Conservation (phyloP, 2,888 invertebrate species). For the Oligia fasciuncula region DNA sequence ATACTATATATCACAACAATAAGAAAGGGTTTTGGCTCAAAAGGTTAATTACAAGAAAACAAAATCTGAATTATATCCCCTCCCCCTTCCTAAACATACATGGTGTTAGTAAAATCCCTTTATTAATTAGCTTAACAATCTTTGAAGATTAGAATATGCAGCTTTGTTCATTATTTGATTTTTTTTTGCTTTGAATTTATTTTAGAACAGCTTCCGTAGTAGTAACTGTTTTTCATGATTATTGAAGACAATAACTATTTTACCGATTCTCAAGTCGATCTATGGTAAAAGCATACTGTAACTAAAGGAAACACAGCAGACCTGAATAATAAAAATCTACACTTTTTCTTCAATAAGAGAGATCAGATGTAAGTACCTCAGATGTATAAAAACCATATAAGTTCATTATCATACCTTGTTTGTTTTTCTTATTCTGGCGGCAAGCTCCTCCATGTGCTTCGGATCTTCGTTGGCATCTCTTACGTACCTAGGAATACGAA, state of each 20-base stretch:
- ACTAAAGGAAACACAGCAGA: background rate
- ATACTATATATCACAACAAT: background rate
- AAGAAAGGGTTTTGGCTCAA: background rate
- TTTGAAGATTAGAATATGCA: background rate
- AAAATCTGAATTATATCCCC: background rate
- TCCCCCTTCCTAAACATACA: background rate
- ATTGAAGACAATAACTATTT: background rate
- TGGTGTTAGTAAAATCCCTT: constrained; percentile 25
- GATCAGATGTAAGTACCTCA: background rate
- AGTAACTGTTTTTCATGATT: background rate
- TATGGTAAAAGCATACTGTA: background rate
- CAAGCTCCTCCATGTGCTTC: constrained; percentile 91
- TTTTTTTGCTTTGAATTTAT: background rate
- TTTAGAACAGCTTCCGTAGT: background rate
- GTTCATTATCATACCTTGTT: constrained; percentile 89
- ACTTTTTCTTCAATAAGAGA: background rate
- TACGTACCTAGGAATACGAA: constrained; percentile 96
- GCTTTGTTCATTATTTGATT: background rate
- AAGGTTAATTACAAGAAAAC: constrained; percentile 1
- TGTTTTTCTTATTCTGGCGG: constrained; percentile 90
- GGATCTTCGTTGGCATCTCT: constrained; percentile 94
- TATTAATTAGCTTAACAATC: background rate
- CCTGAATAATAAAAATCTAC: background rate
- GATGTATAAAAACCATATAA: background rate
- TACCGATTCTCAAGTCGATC: no score